Evolutionary conservation across 1,140 invertebrate species (phyloP), one percentile per base, ranked within the genome.

Genomic region (Lutraria rhynchaena): DNA sequence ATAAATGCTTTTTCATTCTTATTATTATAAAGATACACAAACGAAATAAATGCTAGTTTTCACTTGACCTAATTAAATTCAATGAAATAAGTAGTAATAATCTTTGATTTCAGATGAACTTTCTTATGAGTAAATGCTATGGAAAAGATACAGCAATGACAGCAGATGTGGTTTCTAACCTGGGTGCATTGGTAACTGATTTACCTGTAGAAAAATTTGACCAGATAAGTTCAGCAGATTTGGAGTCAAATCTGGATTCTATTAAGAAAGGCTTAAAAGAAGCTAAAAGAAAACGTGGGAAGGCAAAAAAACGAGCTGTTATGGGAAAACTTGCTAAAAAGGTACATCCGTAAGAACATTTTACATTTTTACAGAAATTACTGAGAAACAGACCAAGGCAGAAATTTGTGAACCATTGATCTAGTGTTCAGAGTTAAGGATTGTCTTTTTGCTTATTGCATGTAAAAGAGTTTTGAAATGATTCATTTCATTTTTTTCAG

Each of bases 301-400:
- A 9, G 22, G 2, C 27, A 27, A 15, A 44, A 1, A 60, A 31
- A 60, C 55, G 27, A 35, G 31, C 17, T n/a, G 13, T 44, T 3
- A 58, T 41, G n/a, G 57, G 35, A 58, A 46, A 61, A 29, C 51
- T 74, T 60, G 71, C 71, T 4, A 29, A 60, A 60, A 74, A 74
- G 57, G 71, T 74, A n/a, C n/a, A n/a, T n/a, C n/a, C n/a, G n/a
- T n/a, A n/a, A n/a, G n/a, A n/a, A n/a, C n/a, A n/a, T n/a, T n/a
- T n/a, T n/a, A n/a, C n/a, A n/a, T n/a, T n/a, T n/a, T n/a, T n/a
- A n/a, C n/a, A n/a, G n/a, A n/a, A n/a, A n/a, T n/a, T n/a, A n/a
- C n/a, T n/a, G n/a, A n/a, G n/a, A n/a, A n/a, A n/a, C n/a, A n/a
- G n/a, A n/a, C n/a, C n/a, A n/a, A n/a, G n/a, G n/a, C n/a, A n/a